These are phyloP conservation scores for Callaeas wilsoni DNA, from an alignment of 2,113 vertebrate genomes.

Conservation along the genomic window DNA sequence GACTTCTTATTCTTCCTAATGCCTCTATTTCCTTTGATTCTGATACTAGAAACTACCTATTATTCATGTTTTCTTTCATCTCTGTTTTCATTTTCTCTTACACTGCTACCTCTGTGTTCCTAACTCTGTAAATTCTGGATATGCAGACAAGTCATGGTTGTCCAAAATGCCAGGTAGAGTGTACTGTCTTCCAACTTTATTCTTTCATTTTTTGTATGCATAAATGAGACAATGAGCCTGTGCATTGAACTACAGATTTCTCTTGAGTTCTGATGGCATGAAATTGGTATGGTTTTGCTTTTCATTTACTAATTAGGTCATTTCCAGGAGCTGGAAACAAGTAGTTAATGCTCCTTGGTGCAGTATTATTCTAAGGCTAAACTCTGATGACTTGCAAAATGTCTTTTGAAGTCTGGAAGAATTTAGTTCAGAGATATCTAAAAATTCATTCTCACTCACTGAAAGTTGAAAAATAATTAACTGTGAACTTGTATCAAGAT, in stretches of 20 bases:
- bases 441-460: not conserved
- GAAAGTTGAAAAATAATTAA: not conserved
- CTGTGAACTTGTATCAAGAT: not conserved
- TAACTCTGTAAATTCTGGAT: conserved; percentile 69
- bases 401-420: not conserved
- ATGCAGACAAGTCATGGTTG: conserved; percentile 99
- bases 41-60: not conserved
- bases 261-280: not conserved
- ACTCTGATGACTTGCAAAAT: not conserved
- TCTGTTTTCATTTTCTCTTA: conserved; percentile 75
- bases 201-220: not conserved
- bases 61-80: conserved; percentile 63
- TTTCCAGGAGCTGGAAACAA: not conserved
- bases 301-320: not conserved
- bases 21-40: not conserved
- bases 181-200: conserved; percentile 6
- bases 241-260: not conserved
- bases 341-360: not conserved
- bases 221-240: not conserved
- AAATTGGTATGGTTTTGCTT: not conserved
- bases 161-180: conserved; percentile 97
- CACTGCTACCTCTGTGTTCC: conserved; percentile 74
- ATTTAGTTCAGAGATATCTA: not conserved
- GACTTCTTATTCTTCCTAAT: not conserved
- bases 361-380: not conserved